phyloP scores from a whole-genome alignment of 2,113 vertebrate species.

The Brachypodius melanocephalos region DNA sequence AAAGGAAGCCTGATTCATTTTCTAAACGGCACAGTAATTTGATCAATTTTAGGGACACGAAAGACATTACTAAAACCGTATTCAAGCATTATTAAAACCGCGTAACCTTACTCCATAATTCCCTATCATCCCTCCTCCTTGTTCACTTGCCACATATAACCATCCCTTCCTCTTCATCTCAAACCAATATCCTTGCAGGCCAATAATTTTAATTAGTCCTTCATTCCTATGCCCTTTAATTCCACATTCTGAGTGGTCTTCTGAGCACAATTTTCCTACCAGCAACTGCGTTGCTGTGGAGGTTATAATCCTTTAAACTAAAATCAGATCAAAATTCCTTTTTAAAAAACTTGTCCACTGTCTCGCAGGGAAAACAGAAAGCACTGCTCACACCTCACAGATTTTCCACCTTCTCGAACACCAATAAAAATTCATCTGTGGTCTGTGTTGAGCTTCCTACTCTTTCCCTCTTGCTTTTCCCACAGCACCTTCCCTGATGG shows the following conservation, averaged over 20 bases:
- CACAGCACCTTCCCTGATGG: background rate
- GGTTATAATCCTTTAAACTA: background rate
- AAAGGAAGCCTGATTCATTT: background rate
- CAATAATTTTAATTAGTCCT: background rate
- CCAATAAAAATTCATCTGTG: background rate
- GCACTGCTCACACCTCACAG: background rate
- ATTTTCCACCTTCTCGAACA: background rate
- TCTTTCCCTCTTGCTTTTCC: background rate
- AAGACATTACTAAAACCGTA: background rate
- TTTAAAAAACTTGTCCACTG: background rate
- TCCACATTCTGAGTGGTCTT: background rate
- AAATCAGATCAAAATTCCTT: background rate
- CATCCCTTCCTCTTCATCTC: background rate
- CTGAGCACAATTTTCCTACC: background rate
- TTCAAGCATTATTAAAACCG: background rate
- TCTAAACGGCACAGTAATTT: background rate
- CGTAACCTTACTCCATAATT: background rate
- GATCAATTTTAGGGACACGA: background rate
- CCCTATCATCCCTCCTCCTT: accelerated
- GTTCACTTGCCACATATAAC: background rate
- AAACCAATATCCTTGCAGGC: background rate
- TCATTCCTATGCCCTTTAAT: background rate
- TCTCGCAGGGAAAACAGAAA: background rate
- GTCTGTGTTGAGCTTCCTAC: background rate
- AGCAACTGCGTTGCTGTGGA: accelerated